A percentile compares a stretch with the other conserved stretches of the same genome.
Conservation (phyloP, 2,888 invertebrate genomes). For the Enchytraeus crypticus region DNA sequence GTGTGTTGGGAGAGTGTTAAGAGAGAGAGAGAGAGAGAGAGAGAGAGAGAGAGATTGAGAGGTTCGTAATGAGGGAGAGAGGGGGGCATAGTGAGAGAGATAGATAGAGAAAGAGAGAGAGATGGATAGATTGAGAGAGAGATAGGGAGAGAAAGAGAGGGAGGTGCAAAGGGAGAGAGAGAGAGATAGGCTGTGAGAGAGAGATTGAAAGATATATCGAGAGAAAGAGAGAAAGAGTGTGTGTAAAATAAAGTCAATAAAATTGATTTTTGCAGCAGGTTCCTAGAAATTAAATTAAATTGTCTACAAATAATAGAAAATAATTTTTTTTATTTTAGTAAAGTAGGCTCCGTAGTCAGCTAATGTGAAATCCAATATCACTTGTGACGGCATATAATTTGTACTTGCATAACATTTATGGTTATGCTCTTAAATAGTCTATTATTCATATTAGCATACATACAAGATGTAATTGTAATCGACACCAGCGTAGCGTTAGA, state of each 20-base stretch:
- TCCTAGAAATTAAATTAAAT: too few relatives aligned
- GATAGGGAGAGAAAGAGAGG: neutral
- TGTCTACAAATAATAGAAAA: too few relatives aligned
- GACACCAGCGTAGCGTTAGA: too few relatives aligned
- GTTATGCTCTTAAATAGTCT: too few relatives aligned
- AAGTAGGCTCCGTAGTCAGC: too few relatives aligned
- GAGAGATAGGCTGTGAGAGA: neutral
- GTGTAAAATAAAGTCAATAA: neutral
- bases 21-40: neutral
- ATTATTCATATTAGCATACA: too few relatives aligned
- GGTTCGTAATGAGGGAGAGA: neutral
- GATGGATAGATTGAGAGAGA: neutral
- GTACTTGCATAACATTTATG: too few relatives aligned
- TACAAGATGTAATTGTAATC: too few relatives aligned
- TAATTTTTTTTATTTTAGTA: too few relatives aligned
- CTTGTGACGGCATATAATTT: too few relatives aligned
- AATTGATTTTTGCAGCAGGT: too few relatives aligned
- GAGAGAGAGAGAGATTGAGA: constrained; percentile 1
- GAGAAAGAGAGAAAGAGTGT: neutral
- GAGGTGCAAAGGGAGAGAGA: neutral
- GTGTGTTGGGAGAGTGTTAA: neutral
- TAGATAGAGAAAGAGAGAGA: neutral
- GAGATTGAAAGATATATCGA: neutral
- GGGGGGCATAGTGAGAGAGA: neutral
- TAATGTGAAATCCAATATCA: too few relatives aligned